Base-by-base conservation (phyloP, 2,888 invertebrate genomes). In the Nephrotoma guestfalica region DNA sequence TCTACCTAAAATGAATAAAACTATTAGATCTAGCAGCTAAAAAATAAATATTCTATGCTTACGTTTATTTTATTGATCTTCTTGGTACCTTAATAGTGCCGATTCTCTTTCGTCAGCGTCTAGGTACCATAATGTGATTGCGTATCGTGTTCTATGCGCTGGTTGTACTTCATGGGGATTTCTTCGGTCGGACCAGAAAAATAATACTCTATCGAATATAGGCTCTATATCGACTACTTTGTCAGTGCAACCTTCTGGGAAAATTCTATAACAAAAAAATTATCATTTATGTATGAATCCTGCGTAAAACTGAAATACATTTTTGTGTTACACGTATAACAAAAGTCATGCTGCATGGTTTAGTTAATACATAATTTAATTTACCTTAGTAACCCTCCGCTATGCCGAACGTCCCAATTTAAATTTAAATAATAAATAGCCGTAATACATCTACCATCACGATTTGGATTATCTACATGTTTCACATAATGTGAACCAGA, bases 161-260 rank as follows among this genome's bases (percentile, higher is more conserved):
- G 98, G 98, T 91, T 97, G 96, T 0, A 99, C 99, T 92, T 99
- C 99, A 90, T 99, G 99, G 0, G 99, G 99, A 92, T 98, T 99
- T 88, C 99, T 93, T 89, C 97, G 93, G 90, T 99, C 99, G 0
- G 99, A 99, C 99, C 99, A 99, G 93, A 99, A 99, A 92, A 98
- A 98, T 89, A 99, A 93, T 91, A 99, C 94, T 87, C 98, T 92
- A 91, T 99, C 98, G 91, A 98, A 98, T 86, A 96, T 93, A 0
- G 99, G 99, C 90, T 96, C 97, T 89, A 99, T 97, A 90, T 98
- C 96, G 0, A 98, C 98, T 86, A 96, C 96, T 89, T 86, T 86
- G 6, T 86, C 86, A 1, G 13, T 40, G 51, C 51, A 51, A n/a
- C 86, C 96, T 91, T 97, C 96, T 0, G 98, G 98, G 90, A 97